Evolutionary conservation across 2,888 invertebrate genomes (phyloP), one percentile per base, ranked within the genome.

Genomic region (Horisme vitalbata): DNA sequence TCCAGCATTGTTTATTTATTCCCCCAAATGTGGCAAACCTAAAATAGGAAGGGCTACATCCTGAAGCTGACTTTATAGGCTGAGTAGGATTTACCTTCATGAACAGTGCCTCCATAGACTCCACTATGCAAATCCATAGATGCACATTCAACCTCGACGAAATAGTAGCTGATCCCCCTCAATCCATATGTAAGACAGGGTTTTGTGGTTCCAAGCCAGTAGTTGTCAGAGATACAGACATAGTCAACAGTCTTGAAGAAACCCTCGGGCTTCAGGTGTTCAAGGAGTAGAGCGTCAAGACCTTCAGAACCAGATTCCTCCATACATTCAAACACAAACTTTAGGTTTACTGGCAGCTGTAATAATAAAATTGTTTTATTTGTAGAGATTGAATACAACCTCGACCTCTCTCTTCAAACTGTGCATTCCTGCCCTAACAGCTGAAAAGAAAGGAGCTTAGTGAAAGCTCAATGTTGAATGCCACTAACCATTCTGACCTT

Each of bases 181-280:
- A 99, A 91, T 3, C 99, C 99, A 81, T 99, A 99, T 0, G 99
- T 99, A 49, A 99, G 93, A 76, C 99, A 99, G 0, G 99, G 99
- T 72, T 97, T 98, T n/a, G 93, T 94, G 52, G 95, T 98, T 1
- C 99, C 99, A 47, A 99, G 86, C 99, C 99, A 99, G 78, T 99
- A 99, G 85, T 99, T 99, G 79, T 99, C 99, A 12, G 98, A 98
- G 72, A 99, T 99, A 79, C 99, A 99, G 9, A 98, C 97, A 85
- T 93, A 99, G 80, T 99, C 98, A 0, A 97, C 94, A 71, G 93
- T 92, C 39, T 93, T 91, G 21, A 99, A 91, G 80, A 97, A 98
- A 14, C 92, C 92, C 59, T 95, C 93, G 13, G 90, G 90, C 50
- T 89, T 87, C 23, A 90, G 57, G 36, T 86, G 61, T 21, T 86